A percentile compares a stretch with the other conserved stretches of the same genome.
Conservation (phyloP, 2,797 vertebrate genomes). For the Acanthiza pusilla region DNA sequence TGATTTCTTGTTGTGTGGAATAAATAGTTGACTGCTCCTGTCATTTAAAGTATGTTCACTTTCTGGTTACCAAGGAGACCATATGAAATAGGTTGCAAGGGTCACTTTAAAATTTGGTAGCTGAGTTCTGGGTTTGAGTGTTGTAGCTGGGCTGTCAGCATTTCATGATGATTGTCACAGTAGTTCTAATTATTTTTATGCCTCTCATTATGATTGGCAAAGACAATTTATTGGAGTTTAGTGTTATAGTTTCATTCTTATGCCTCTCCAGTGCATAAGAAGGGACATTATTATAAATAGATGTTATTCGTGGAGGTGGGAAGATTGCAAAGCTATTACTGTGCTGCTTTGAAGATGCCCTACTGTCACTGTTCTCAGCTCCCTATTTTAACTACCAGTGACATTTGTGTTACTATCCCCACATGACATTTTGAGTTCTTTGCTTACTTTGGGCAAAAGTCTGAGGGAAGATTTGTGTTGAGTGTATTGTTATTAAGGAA, state of each 20-base stretch:
- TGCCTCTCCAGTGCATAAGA: background rate
- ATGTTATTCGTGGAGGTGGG: background rate
- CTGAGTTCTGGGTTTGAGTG: background rate
- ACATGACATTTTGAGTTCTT: background rate
- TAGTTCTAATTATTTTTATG: background rate
- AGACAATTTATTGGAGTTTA: background rate
- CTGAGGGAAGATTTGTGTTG: background rate
- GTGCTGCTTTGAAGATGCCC: background rate
- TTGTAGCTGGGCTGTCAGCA: background rate
- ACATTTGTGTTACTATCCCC: background rate
- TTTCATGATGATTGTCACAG: background rate
- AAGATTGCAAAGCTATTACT: slow-evolving; percentile 16
- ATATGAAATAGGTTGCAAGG: background rate
- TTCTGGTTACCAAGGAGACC: background rate
- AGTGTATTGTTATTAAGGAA: background rate
- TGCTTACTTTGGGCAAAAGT: background rate
- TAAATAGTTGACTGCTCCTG: background rate
- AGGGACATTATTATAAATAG: slow-evolving; percentile 11
- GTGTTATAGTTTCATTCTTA: background rate
- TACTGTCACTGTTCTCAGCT: background rate
- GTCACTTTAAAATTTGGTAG: background rate
- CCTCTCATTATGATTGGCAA: background rate
- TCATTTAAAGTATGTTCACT: background rate
- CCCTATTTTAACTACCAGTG: background rate
- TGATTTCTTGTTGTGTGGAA: background rate